A percentile compares a stretch with the other conserved stretches of the same genome.
phyloP scores from a whole-genome alignment of 2,113 vertebrate species.

The Anolis sagrei region DNA sequence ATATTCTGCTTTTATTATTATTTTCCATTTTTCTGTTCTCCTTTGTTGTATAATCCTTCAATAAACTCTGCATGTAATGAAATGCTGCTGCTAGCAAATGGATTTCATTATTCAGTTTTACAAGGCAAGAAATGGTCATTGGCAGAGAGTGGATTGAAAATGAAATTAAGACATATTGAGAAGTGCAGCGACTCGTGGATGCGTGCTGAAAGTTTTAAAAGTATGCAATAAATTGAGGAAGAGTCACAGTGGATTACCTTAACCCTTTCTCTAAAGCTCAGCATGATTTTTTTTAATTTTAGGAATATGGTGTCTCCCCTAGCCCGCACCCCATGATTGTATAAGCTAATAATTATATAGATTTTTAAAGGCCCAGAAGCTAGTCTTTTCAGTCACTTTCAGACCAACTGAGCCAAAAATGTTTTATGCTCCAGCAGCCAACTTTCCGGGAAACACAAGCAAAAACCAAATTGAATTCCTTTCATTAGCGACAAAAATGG shows the following conservation, averaged over 20 bases:
- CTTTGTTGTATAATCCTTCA: not conserved
- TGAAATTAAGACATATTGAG: slow-evolving; percentile 48
- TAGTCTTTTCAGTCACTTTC: slow-evolving; percentile 8
- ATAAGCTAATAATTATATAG: not conserved
- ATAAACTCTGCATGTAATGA: slow-evolving; percentile 24
- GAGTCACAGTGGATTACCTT: not conserved
- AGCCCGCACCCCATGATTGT: not conserved
- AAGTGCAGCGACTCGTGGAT: slow-evolving; percentile 39
- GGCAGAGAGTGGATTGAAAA: slow-evolving; percentile 39
- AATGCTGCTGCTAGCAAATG: not conserved
- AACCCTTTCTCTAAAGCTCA: not conserved
- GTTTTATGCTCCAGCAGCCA: slow-evolving; percentile 15
- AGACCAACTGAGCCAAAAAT: slow-evolving; percentile 36
- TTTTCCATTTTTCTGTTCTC: not conserved
- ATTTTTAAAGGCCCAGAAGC: slow-evolving; percentile 22
- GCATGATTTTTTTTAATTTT: slow-evolving; percentile 13
- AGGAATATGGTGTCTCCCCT: not conserved
- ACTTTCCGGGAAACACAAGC: slow-evolving; percentile 14
- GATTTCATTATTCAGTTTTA: slow-evolving; percentile 34
- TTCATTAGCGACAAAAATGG: no score
- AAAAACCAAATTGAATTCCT: slow-evolving; percentile 4
- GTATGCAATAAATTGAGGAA: slow-evolving; percentile 5
- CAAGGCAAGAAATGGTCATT: slow-evolving; percentile 32
- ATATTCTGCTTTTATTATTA: not conserved
- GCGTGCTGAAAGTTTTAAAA: slow-evolving; percentile 36